Base-by-base conservation (phyloP, 2,888 invertebrate genomes). In the Dynastes hyllus region DNA sequence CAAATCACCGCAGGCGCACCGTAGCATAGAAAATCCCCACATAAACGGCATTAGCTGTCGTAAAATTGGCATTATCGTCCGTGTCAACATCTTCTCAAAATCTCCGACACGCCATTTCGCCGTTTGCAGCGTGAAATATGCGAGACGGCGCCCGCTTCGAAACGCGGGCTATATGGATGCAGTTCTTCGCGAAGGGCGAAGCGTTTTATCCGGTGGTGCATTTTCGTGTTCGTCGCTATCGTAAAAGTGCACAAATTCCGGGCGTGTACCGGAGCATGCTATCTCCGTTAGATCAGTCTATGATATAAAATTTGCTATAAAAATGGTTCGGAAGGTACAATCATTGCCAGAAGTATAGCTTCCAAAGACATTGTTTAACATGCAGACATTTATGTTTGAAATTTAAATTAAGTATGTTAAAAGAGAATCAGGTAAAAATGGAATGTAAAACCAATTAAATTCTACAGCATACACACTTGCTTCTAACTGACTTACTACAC, bases 21-120 rank as follows among this genome's bases (percentile, higher is more conserved):
- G 40, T 73, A 73, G 37, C 61, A 61, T 37, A 45, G 73, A 73
- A 73, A 73, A 73, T 73, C 73, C 73, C 61, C 73, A 61, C 73
- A 73, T 73, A 73, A 73, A 73, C 61, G 73, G 61, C 61, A 73
- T 73, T 73, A 73, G 45, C 61, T 58, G 73, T 73, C 73, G 73
- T 73, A 73, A 73, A 73, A 73, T 73, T 61, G 73, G 73, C 61
- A 73, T 73, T 73, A 73, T 61, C 40, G 73, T 73, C 61, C 58
- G 73, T 73, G 73, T 73, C 73, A 73, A 73, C 73, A 73, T 73
- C 73, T 73, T 73, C 73, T 61, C 73, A 61, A 73, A 73, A 73
- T 73, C 61, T 73, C 73, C 61, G 73, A 73, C 73, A 73, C 73
- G 71, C 37, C 55, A 58, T 71, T 40, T 55, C 55, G 61, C 61